phyloP scores from a whole-genome alignment of 2,797 vertebrate species.

The Ceyx erithaca region DNA sequence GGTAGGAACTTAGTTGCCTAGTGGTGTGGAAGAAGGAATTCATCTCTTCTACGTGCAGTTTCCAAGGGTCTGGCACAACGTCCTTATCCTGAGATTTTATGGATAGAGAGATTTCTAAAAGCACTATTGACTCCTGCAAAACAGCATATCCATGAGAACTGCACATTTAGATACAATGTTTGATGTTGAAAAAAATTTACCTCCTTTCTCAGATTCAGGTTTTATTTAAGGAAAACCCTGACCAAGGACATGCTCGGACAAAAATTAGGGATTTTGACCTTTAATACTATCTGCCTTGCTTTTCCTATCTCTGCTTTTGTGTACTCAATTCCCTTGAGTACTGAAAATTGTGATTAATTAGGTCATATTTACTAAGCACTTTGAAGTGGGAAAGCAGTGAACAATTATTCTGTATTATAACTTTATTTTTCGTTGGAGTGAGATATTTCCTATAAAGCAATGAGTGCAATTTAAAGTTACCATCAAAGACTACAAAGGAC shows the following conservation, averaged over 20 bases:
- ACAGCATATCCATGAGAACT: neutral
- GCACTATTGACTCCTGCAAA: neutral
- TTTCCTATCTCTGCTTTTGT: neutral
- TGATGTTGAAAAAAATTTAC: neutral
- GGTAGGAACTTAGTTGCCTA: neutral
- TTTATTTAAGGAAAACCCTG: neutral
- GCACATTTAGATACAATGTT: neutral
- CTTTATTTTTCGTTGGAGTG: conserved; percentile 34
- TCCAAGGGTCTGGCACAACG: neutral
- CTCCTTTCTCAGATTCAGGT: neutral
- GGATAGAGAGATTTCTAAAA: neutral
- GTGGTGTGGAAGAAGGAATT: neutral
- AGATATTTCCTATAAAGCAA: conserved; percentile 19
- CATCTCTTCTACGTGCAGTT: neutral
- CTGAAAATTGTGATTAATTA: conserved; percentile 25
- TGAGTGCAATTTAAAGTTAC: conserved; percentile 52
- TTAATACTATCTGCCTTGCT: neutral
- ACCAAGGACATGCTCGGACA: neutral
- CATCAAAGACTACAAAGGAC: conserved; percentile 59
- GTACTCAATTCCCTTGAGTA: neutral
- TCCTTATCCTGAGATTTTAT: neutral
- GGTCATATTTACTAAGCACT: conserved; percentile 47
- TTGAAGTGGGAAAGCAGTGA: conserved; percentile 46
- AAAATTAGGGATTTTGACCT: neutral
- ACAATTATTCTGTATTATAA: conserved; percentile 54